Evolutionary conservation across 2,113 vertebrate species (phyloP).

Genomic region (Gyps fulvus): DNA sequence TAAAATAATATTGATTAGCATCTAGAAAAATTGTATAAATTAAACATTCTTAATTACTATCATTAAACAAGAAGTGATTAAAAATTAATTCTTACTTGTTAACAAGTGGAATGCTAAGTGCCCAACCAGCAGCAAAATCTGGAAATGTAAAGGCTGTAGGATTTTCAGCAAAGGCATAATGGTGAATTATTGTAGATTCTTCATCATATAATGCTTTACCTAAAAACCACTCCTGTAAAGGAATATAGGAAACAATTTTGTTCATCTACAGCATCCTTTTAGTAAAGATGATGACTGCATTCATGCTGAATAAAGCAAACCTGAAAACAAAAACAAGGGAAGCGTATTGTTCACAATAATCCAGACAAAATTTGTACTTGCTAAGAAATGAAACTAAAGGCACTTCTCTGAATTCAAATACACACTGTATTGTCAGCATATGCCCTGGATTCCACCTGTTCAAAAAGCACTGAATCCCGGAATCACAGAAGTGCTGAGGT

Average conservation of each 20-base stretch:
- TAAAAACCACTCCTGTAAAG: constrained; percentile 91
- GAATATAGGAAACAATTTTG: constrained; percentile 50
- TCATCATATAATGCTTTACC: constrained; percentile 91
- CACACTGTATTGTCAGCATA: background rate
- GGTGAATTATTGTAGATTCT: constrained; percentile 97
- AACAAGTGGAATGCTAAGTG: constrained; percentile 87
- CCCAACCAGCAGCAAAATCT: constrained; percentile 94
- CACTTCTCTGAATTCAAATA: background rate
- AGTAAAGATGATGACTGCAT: background rate
- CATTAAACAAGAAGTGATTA: background rate
- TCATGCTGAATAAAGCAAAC: constrained; percentile 26
- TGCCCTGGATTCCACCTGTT: background rate
- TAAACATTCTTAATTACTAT: background rate
- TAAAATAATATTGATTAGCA: background rate
- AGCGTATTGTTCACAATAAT: background rate
- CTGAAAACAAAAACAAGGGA: constrained; percentile 17
- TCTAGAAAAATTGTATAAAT: background rate
- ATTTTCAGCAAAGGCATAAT: constrained; percentile 97
- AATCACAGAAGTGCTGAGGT: background rate
- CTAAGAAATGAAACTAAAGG: background rate
- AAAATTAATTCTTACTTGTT: constrained; percentile 80
- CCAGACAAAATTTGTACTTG: background rate
- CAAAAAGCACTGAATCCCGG: background rate
- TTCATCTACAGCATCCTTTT: constrained; percentile 21
- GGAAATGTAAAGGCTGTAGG: constrained; percentile 91